phyloP scores from a whole-genome alignment of 2,797 vertebrate genomes.

The Myoxocephalus aenaeus region DNA sequence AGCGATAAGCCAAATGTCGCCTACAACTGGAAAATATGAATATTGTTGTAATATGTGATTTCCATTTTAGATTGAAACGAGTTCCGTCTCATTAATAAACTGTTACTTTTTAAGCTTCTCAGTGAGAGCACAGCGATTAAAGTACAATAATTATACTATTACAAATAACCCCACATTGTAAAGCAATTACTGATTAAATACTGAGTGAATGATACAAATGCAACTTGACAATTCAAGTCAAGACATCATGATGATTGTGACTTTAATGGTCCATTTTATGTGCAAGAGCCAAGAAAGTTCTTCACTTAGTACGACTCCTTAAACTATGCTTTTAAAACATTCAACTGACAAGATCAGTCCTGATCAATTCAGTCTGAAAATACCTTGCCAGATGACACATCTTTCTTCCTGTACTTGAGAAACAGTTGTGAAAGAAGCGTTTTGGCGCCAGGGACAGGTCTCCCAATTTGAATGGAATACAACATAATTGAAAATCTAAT shows the following conservation, averaged over 20 bases:
- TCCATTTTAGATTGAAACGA: not conserved
- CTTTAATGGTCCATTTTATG: constrained; percentile 40
- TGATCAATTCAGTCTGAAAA: constrained; percentile 30
- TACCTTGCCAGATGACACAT: not conserved
- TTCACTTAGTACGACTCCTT: not conserved
- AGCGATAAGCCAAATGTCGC: not conserved
- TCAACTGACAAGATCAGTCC: constrained; percentile 19
- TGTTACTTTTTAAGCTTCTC: not conserved
- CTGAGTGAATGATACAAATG: constrained; percentile 26
- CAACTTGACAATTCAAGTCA: constrained; percentile 10
- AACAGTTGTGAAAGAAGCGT: constrained; percentile 1
- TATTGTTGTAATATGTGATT: not conserved
- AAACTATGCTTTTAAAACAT: constrained; percentile 25
- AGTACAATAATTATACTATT: not conserved
- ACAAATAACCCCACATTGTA: not conserved
- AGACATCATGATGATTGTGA: constrained; percentile 32
- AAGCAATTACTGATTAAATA: constrained; percentile 26
- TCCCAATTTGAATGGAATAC: constrained; percentile 32
- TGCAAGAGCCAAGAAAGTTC: constrained; percentile 17
- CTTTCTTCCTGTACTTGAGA: not conserved
- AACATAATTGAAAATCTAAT: constrained; percentile 53
- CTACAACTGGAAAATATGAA: not conserved
- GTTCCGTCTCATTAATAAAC: constrained; percentile 3
- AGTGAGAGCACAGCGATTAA: constrained; percentile 20
- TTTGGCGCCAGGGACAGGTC: constrained; percentile 23